Base-by-base conservation (phyloP, 1,140 invertebrate genomes). In the Theocolax elegans region DNA sequence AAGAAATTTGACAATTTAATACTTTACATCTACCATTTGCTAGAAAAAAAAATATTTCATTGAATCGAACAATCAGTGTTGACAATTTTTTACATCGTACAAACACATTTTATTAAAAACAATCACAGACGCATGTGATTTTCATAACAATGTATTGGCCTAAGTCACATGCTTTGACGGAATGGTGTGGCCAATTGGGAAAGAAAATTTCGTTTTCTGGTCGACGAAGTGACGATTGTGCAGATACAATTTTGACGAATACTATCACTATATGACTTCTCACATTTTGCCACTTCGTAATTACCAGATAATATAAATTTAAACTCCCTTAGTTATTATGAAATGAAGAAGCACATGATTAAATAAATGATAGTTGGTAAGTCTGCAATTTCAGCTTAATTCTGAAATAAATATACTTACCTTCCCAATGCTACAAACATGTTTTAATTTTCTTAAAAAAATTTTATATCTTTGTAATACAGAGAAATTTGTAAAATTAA, bases 41-140 rank as follows among this genome's bases (percentile, higher is more conserved):
- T 65, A 35, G 35, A 66, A 71, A 65, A 63, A 63, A 71, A 65
- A 71, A 65, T 31, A 40, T 51, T 59, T 58, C 51, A 46, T 44
- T 46, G n/a, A 65, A 65, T 65, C 46, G 23, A 71, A 49, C 53
- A 51, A 54, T 69, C 25, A 71, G 44, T 59, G 46, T 66, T 46
- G 44, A 66, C 69, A 70, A 25, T 58, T 63, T 69, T 58, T 64
- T 58, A 71, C 68, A 64, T 58, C 35, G 44, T 71, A 65, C 63
- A 71, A 71, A 71, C 62, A 66, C 25, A 65, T 49, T 66, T 51
- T 71, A 65, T 59, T 65, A 71, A 71, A 71, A 71, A 71, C 62
- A 71, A 71, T 71, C 54, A 65, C 53, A 71, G 53, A 59, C 69
- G 62, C 54, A 42, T 60, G 62, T 51, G 69, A 71, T 65, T 71